Percentiles rank a stretch among this genome's conserved stretches.
Conservation (phyloP, 1,140 invertebrate genomes). For the Arion vulgaris region DNA sequence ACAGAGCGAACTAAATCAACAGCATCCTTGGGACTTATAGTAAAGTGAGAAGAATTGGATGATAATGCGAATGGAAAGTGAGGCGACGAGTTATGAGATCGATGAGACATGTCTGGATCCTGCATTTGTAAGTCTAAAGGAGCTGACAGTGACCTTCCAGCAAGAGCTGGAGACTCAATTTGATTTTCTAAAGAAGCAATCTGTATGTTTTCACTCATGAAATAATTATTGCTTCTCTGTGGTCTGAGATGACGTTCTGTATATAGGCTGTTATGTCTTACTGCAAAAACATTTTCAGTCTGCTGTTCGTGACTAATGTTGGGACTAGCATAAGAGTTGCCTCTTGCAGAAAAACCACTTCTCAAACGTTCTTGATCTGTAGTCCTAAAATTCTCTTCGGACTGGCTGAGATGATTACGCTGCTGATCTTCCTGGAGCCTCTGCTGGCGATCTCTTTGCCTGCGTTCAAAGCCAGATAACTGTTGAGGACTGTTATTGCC, state of each 20-base stretch:
- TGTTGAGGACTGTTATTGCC: background rate
- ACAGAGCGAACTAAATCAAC: slow-evolving; percentile 45
- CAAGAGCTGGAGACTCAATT: background rate
- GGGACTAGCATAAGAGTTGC: too few species aligned
- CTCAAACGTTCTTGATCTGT: background rate
- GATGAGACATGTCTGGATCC: background rate
- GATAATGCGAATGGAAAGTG: background rate
- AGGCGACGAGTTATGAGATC: background rate
- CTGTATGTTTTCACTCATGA: background rate
- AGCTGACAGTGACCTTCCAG: background rate
- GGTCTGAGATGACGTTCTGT: background rate
- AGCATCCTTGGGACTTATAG: slow-evolving; percentile 52
- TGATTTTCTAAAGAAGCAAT: background rate
- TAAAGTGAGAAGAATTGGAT: slow-evolving; percentile 49
- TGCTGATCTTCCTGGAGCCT: background rate
- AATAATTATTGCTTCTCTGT: background rate
- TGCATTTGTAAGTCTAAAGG: background rate
- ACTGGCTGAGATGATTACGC: background rate
- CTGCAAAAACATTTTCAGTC: background rate
- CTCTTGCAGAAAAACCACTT: background rate
- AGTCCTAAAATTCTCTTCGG: background rate
- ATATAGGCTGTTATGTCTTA: background rate
- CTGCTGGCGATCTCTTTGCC: background rate
- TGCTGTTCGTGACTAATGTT: background rate
- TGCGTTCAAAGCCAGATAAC: background rate